These are phyloP conservation scores for Hymenopus coronatus DNA, from an alignment of 2,888 invertebrate species.

Conservation along the genomic window DNA sequence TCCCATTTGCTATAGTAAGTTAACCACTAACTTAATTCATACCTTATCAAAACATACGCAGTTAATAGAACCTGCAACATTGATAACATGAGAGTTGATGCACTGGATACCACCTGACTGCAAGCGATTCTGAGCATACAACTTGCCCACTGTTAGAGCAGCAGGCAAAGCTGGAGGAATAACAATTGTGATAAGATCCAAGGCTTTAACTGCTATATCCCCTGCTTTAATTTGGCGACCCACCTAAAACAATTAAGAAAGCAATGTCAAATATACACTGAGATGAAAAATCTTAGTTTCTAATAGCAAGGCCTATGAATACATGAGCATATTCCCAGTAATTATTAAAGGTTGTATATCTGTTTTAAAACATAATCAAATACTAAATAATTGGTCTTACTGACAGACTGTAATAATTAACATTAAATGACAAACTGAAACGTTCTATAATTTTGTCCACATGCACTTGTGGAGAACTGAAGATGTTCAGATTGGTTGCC, in stretches of 20 bases:
- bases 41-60: conserved; percentile 56
- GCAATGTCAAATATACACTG: background rate
- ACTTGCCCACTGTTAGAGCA: conserved; percentile 48
- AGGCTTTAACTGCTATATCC: conserved; percentile 40
- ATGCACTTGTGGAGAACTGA: no score
- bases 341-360: no score
- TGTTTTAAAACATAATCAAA: no score
- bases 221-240: conserved; percentile 34
- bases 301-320: no score
- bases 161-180: conserved; percentile 61
- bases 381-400: no score
- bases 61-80: conserved; percentile 46
- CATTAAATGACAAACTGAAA: no score
- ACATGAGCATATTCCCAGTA: no score
- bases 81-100: conserved; percentile 47
- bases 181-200: conserved; percentile 61
- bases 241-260: background rate
- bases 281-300: no score
- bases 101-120: conserved; percentile 44
- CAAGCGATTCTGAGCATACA: conserved; percentile 46
- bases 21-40: background rate
- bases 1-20: no score
- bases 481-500: no score
- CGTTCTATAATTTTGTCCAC: no score
- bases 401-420: no score